Evolutionary conservation across 1,140 invertebrate species (phyloP).

Genomic region (Monomorium pharaonis): DNA sequence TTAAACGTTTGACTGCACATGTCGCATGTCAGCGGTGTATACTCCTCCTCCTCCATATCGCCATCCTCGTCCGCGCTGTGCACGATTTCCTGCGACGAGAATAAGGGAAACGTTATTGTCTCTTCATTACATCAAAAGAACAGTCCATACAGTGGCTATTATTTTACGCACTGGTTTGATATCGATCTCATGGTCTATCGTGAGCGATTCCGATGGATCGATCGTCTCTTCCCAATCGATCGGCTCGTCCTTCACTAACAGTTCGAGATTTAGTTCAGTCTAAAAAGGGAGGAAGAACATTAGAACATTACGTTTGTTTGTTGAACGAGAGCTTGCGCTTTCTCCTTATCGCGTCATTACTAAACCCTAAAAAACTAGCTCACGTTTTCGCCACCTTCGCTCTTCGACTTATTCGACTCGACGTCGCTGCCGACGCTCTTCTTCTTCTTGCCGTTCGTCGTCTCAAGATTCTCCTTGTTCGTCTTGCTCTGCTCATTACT

Average conservation of each 20-base stretch:
- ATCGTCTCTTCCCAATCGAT: conserved; percentile 88
- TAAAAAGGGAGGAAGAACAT: conserved; percentile 60
- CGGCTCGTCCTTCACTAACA: conserved; percentile 89
- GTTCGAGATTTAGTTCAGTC: conserved; percentile 83
- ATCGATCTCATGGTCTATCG: conserved; percentile 85
- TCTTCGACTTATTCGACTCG: conserved; percentile 81
- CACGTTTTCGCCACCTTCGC: conserved; percentile 81
- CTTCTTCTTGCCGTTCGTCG: conserved; percentile 79
- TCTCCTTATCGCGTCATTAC: neutral
- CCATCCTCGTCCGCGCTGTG: conserved; percentile 84
- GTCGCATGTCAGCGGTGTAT: conserved; percentile 92
- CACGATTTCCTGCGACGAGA: conserved; percentile 82
- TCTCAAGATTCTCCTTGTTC: conserved; percentile 81
- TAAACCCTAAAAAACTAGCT: conserved; percentile 43
- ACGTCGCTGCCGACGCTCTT: conserved; percentile 77
- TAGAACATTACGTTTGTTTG: neutral
- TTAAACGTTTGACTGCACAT: conserved; percentile 93
- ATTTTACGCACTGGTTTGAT: conserved; percentile 83
- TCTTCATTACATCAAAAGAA: neutral
- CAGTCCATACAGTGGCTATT: neutral
- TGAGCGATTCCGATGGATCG: conserved; percentile 83
- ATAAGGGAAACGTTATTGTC: neutral
- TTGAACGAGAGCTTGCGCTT: neutral
- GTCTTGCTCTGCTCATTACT: conserved; percentile 80
- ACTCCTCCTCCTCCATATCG: conserved; percentile 85